These are phyloP conservation scores for Odontocolon sp. DNA, from an alignment of 2,888 invertebrate genomes.

Conservation along the genomic window DNA sequence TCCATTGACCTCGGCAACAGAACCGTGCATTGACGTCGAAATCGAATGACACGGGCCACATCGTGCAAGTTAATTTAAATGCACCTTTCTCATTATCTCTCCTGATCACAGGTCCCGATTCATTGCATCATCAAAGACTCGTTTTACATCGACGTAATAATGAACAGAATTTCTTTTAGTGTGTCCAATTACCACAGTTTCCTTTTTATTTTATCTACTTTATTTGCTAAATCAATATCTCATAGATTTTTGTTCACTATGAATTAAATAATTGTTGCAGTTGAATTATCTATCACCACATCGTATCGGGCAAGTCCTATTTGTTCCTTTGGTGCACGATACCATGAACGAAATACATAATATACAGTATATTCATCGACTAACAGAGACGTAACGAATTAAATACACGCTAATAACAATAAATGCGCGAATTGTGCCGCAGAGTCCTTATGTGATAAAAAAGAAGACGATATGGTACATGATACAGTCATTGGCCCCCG, in stretches of 20 bases:
- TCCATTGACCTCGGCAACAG: neutral
- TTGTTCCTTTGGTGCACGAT: constrained; percentile 6
- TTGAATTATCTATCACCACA: constrained; percentile 14
- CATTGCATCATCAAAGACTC: constrained; percentile 24
- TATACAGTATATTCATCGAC: constrained; percentile 11
- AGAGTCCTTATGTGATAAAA: constrained; percentile 20
- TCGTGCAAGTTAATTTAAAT: neutral
- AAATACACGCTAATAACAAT: constrained; percentile 18
- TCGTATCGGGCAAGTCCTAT: constrained; percentile 1
- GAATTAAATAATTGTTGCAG: constrained; percentile 15
- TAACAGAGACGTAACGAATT: constrained; percentile 7
- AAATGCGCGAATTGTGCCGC: constrained; percentile 27
- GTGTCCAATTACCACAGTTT: neutral
- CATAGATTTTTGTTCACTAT: neutral
- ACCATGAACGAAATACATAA: constrained; percentile 17
- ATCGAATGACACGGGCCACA: neutral
- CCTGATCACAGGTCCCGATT: neutral
- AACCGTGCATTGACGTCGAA: neutral
- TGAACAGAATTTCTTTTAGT: neutral
- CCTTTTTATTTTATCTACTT: constrained; percentile 10
- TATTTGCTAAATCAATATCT: neutral
- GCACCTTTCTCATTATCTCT: neutral
- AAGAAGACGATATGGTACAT: too few species aligned
- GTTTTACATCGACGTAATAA: constrained; percentile 5
- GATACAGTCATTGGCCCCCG: too few species aligned